Conservation (phyloP, 2,113 vertebrate species). For the Nannospalax galili region DNA sequence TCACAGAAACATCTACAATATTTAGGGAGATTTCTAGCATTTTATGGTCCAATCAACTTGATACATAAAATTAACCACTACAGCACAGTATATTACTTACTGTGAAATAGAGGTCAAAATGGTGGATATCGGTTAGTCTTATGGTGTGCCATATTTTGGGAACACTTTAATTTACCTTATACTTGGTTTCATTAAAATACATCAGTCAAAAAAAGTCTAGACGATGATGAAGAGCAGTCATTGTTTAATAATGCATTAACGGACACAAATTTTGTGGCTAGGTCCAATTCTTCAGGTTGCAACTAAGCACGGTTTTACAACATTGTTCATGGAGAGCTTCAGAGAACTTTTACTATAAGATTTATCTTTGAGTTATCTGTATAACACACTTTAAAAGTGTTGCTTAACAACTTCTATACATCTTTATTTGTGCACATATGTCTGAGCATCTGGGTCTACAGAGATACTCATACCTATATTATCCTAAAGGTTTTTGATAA, state of each 20-base stretch:
- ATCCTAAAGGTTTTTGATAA: conserved; percentile 56
- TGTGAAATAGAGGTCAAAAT: not conserved
- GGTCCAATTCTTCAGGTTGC: not conserved
- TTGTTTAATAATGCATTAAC: conserved; percentile 11
- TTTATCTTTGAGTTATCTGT: conserved; percentile 15
- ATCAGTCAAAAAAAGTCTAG: not conserved
- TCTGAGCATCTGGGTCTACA: not conserved
- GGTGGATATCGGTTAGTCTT: not conserved
- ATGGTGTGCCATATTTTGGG: not conserved
- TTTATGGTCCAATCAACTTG: not conserved
- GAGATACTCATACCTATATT: not conserved
- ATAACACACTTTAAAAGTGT: conserved; percentile 44
- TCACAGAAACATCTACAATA: not conserved
- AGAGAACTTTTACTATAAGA: conserved; percentile 22
- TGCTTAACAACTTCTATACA: not conserved
- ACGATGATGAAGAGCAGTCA: not conserved
- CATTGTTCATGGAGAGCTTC: not conserved
- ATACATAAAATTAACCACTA: not conserved
- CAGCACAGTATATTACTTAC: not conserved
- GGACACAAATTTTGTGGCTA: not conserved
- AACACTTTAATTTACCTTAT: not conserved
- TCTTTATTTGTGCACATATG: conserved; percentile 7
- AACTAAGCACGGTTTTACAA: not conserved
- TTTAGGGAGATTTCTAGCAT: not conserved
- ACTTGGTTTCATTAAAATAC: conserved; percentile 9